Base-by-base conservation (phyloP, 1,140 invertebrate species). In the Dendroctonus valens region DNA sequence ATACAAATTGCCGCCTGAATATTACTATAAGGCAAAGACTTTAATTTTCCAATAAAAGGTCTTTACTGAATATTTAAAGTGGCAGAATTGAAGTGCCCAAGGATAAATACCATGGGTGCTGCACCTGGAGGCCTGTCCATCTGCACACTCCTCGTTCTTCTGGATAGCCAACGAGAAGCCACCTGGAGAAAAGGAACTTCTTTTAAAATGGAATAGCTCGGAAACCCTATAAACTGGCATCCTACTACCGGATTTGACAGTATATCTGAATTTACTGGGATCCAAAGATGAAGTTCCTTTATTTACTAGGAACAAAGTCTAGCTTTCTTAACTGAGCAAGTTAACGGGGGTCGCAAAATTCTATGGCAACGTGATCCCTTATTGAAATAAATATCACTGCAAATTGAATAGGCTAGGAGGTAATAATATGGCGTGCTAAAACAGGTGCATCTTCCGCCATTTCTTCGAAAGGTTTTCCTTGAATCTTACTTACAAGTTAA, bases 81-180 rank as follows among this genome's bases (percentile, higher is more conserved):
- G 76, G 75, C 74, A 83, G 82, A 82, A 82, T 82, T 66, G 26
- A 82, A 80, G 81, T 82, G 77, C 78, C 79, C 82, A 82, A 82
- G 81, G 82, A 84, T 84, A 84, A 83, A 83, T 85, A 85, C 83
- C 83, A 83, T 85, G 82, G 79, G 81, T 81, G 81, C 77, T 79
- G 78, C 80, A 77, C 79, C 79, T 79, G 78, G 79, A 81, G 77
- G 79, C 79, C 80, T 78, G 77, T 75, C 58, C 73, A 57, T 52
- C 9, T 70, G 70, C 72, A 70, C 55, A 64, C 50, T 65, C 67
- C 70, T 69, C 65, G 64, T 72, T 73, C 73, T 70, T 74, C 72
- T 70, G 71, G 67, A 70, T 70, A 72, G 73, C 68, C 62, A 26
- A 26, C 26, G 73, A 74, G 69, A 72, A 76, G 73, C 71, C 72